A percentile compares a stretch with the other conserved stretches of the same genome.
Evolutionary conservation across 1,140 invertebrate genomes (phyloP).

Genomic region (Zophobas atratus): DNA sequence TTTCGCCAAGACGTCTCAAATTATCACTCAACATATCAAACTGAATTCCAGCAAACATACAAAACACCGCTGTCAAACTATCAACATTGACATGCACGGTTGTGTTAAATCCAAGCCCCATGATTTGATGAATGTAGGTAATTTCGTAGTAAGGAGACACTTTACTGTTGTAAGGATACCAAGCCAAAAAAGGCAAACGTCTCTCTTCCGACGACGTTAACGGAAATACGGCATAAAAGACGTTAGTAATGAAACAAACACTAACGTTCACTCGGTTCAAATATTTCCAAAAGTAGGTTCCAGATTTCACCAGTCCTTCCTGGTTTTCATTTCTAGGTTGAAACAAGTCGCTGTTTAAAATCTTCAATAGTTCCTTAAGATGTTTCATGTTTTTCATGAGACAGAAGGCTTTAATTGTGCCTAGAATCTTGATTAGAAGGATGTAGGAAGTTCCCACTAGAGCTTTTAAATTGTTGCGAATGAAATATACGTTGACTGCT

Average conservation of each 20-base stretch:
- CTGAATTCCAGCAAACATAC: slow-evolving; percentile 2
- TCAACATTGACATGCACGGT: slow-evolving; percentile 12
- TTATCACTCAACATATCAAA: slow-evolving; percentile 25
- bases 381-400: not conserved
- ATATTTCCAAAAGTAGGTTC: not conserved
- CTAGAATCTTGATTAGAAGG: slow-evolving; percentile 8
- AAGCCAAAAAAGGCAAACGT: slow-evolving; percentile 6
- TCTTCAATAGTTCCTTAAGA: slow-evolving; percentile 8
- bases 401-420: slow-evolving; percentile 4
- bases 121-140: slow-evolving; percentile 14
- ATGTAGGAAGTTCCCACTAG: slow-evolving; percentile 8
- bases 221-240: slow-evolving; percentile 1
- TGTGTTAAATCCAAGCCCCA: slow-evolving; percentile 3
- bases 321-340: slow-evolving; percentile 5
- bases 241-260: not conserved
- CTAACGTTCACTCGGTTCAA: not conserved
- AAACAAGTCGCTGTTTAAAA: slow-evolving; percentile 16
- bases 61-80: not conserved
- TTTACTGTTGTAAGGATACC: slow-evolving; percentile 5
- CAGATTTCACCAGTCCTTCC: not conserved
- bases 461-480: not conserved
- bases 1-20: not conserved
- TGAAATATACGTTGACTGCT: slow-evolving; percentile 19
- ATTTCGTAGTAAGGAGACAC: not conserved
- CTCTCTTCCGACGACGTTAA: not conserved